These are phyloP conservation scores for Psittacula derbiana DNA, from an alignment of 2,797 vertebrate genomes.

Conservation along the genomic window DNA sequence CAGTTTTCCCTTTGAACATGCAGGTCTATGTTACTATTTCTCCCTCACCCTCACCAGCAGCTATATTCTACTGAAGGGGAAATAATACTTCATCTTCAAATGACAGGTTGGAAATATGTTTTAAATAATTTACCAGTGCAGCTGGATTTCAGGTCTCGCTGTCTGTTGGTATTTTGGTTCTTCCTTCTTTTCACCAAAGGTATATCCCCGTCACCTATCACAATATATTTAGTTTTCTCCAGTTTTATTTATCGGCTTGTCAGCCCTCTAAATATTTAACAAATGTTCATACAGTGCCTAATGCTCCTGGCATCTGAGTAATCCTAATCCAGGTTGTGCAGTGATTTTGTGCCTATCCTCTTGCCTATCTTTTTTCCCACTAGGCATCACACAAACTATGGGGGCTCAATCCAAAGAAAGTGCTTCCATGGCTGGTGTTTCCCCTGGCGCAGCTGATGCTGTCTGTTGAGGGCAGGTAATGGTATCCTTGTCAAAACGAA, in stretches of 20 bases:
- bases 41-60: neutral
- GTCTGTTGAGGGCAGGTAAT: neutral
- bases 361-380: neutral
- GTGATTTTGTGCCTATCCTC: neutral
- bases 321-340: neutral
- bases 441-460: neutral
- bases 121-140: conserved; percentile 27
- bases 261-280: conserved; percentile 17
- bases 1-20: neutral
- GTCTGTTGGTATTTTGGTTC: neutral
- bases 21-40: neutral
- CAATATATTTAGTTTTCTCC: neutral
- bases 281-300: neutral
- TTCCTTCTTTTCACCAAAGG: neutral
- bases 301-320: neutral
- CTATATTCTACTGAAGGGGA: neutral
- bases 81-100: conserved; percentile 27
- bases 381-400: accelerated
- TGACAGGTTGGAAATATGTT: neutral
- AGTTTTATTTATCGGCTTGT: neutral
- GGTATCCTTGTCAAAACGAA: neutral
- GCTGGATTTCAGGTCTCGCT: neutral
- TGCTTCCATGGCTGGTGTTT: neutral
- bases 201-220: neutral
- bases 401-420: neutral